Evolutionary conservation across 2,888 invertebrate species (phyloP).

Genomic region (Dicycla oo): DNA sequence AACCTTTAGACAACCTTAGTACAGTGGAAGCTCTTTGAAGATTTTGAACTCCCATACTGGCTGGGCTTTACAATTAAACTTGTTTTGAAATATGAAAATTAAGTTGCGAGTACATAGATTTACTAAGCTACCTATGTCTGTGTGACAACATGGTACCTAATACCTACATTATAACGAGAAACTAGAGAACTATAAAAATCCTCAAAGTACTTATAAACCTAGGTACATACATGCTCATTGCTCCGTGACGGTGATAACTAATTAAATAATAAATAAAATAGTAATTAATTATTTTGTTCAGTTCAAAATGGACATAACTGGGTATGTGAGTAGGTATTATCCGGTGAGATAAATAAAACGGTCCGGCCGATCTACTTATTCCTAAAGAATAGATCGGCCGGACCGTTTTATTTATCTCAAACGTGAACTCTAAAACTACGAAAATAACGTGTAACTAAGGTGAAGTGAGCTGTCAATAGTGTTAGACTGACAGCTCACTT

Average conservation of each 20-base stretch:
- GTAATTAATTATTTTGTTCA: slow-evolving; percentile 5
- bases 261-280: too few relatives aligned
- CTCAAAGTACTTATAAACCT: not conserved
- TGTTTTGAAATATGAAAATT: not conserved
- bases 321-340: not conserved
- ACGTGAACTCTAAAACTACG: too few relatives aligned
- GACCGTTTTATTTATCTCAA: too few relatives aligned
- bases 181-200: slow-evolving; percentile 1
- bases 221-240: too few relatives aligned
- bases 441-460: too few relatives aligned
- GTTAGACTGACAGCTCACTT: too few relatives aligned
- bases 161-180: not conserved
- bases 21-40: slow-evolving; percentile 3
- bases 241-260: too few relatives aligned
- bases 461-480: too few relatives aligned
- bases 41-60: not conserved
- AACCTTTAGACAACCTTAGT: slow-evolving; percentile 17
- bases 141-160: not conserved
- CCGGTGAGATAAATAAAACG: slow-evolving; percentile 26
- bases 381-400: too few relatives aligned
- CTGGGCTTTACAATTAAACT: not conserved
- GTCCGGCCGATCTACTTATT: too few relatives aligned
- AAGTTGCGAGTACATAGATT: not conserved
- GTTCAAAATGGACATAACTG: slow-evolving; percentile 1
- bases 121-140: not conserved